phyloP scores from a whole-genome alignment of 2,888 invertebrate species.

The Stratiomys singularior region DNA sequence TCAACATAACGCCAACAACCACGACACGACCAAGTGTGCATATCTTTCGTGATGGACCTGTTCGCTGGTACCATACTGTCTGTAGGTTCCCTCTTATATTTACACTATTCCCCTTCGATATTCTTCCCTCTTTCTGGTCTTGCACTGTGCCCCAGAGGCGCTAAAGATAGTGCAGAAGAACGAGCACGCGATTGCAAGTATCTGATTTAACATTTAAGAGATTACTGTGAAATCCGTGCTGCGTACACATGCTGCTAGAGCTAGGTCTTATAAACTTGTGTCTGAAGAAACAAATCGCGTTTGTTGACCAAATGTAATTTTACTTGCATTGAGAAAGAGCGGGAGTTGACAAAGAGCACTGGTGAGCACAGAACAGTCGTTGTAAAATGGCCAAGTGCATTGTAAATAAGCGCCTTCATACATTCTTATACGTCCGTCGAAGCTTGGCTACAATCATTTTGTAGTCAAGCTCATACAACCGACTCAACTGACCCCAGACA shows the following conservation, averaged over 20 bases:
- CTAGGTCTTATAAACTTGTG: neutral
- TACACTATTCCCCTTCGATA: too few species aligned
- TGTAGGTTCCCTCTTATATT: conserved; percentile 11
- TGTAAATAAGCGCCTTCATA: too few species aligned
- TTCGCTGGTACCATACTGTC: conserved; percentile 39
- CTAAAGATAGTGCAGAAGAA: too few species aligned
- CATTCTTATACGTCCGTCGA: too few species aligned
- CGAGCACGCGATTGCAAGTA: neutral
- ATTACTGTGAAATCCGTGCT: neutral
- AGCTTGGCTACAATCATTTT: too few species aligned
- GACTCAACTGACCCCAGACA: too few species aligned
- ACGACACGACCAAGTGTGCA: neutral
- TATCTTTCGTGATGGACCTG: conserved; percentile 7
- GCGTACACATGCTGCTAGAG: neutral
- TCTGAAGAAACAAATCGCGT: neutral
- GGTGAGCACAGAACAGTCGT: too few species aligned
- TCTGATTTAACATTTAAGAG: neutral
- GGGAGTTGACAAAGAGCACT: neutral
- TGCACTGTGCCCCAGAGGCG: too few species aligned
- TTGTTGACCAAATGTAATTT: neutral
- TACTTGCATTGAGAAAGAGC: neutral
- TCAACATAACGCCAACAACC: neutral
- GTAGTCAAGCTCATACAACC: too few species aligned
- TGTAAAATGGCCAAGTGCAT: too few species aligned
- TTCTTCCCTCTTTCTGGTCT: too few species aligned